phyloP scores from a whole-genome alignment of 1,140 invertebrate genomes.

The Eueides isabella region DNA sequence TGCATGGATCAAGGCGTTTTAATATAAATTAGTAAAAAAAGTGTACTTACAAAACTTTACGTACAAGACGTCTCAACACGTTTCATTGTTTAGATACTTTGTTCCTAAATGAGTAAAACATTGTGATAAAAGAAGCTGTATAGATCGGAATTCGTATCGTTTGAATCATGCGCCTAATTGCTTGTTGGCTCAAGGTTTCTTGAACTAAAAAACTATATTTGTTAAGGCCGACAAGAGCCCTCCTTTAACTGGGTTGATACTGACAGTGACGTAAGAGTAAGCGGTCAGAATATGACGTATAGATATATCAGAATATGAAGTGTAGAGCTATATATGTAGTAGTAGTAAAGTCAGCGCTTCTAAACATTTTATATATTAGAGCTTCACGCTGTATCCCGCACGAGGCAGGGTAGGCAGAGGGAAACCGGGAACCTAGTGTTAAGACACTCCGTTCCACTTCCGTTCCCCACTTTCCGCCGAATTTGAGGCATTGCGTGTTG shows the following conservation, averaged over 20 bases:
- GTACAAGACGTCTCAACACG: conserved; percentile 20
- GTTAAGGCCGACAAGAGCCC: conserved; percentile 36
- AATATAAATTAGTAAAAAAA: conserved; percentile 41
- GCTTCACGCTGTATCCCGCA: too few relatives aligned
- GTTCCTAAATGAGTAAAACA: conserved; percentile 12
- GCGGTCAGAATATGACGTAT: conserved; percentile 16
- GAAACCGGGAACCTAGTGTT: too few relatives aligned
- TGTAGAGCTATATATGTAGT: neutral
- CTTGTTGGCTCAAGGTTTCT: conserved; percentile 44
- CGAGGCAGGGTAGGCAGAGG: too few relatives aligned
- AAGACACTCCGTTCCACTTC: too few relatives aligned
- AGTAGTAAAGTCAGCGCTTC: conserved; percentile 6
- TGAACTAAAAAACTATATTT: conserved; percentile 40
- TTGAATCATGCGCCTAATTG: conserved; percentile 48
- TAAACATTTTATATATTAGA: neutral
- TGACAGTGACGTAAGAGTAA: conserved; percentile 31
- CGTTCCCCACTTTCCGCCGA: too few relatives aligned
- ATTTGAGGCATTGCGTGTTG: too few relatives aligned
- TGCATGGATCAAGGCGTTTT: conserved; percentile 35
- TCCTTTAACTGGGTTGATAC: conserved; percentile 36
- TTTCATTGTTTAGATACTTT: conserved; percentile 22
- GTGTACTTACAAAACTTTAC: conserved; percentile 67
- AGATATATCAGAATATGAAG: too few relatives aligned
- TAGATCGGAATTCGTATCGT: conserved; percentile 31
- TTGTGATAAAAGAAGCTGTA: conserved; percentile 15